Evolutionary conservation across 1,140 invertebrate species (phyloP).

Genomic region (Pygmarrhopalites habei): DNA sequence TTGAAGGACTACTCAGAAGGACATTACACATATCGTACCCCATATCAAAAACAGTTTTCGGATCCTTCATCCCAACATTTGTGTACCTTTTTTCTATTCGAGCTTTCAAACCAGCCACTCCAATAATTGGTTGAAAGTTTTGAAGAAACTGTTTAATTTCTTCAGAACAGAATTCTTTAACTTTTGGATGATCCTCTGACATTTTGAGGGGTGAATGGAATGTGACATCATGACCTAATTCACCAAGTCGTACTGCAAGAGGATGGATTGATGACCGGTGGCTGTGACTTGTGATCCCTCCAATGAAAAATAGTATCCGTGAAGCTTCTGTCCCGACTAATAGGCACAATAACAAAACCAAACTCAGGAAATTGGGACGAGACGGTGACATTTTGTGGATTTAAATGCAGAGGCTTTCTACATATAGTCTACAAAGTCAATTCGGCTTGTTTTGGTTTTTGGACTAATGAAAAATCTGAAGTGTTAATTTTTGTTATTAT

Average conservation of each 20-base stretch:
- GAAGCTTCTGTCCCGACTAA: too few relatives aligned
- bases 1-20: not conserved
- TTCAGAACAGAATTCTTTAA: constrained; percentile 3
- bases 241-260: constrained; percentile 12
- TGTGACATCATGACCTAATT: constrained; percentile 29
- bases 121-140: not conserved
- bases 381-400: too few relatives aligned
- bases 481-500: too few relatives aligned
- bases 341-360: too few relatives aligned
- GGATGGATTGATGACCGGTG: constrained; percentile 19
- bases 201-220: constrained; percentile 9
- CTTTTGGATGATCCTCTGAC: constrained; percentile 7
- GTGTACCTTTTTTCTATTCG: not conserved
- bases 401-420: too few relatives aligned
- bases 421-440: too few relatives aligned
- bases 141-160: not conserved
- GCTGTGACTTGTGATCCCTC: constrained; percentile 7
- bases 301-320: constrained; percentile 24
- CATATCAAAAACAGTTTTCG: too few relatives aligned
- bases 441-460: too few relatives aligned
- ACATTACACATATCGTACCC: not conserved
- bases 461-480: too few relatives aligned
- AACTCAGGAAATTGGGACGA: too few relatives aligned
- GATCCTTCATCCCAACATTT: not conserved
- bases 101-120: not conserved